phyloP scores from a whole-genome alignment of 2,888 invertebrate genomes.

The Lycocerus yunnanus region DNA sequence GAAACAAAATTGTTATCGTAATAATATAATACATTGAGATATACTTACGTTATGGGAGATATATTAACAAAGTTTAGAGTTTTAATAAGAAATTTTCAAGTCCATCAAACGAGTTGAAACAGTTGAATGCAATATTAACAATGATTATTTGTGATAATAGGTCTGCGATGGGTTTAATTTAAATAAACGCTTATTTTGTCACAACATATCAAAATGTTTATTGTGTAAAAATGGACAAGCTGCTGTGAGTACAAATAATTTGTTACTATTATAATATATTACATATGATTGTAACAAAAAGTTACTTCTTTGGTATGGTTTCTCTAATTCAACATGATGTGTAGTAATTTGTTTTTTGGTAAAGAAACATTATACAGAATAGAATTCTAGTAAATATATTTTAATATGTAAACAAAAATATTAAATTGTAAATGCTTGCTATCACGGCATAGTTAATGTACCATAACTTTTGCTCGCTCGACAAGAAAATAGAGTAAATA shows the following conservation, averaged over 20 bases:
- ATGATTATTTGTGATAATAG: too few species aligned
- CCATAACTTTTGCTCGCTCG: constrained; percentile 38
- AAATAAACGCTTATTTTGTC: not conserved
- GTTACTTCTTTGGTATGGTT: not conserved
- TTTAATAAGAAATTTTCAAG: not conserved
- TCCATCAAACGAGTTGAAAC: not conserved
- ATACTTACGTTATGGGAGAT: not conserved
- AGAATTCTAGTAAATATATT: not conserved
- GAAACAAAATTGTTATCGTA: not conserved
- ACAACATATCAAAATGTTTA: not conserved
- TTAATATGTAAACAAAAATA: constrained; percentile 32
- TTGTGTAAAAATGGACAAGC: too few species aligned
- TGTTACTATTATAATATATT: too few species aligned
- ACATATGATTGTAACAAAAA: too few species aligned
- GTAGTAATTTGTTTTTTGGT: not conserved
- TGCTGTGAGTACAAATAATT: too few species aligned
- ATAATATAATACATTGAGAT: too few species aligned
- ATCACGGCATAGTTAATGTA: constrained; percentile 32
- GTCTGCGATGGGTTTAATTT: not conserved
- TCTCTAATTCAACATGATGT: not conserved
- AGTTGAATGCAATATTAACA: too few species aligned
- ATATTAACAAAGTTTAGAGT: not conserved
- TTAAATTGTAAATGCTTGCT: constrained; percentile 29
- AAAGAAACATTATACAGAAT: not conserved
- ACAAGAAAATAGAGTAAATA: constrained; percentile 48